Percentiles rank a stretch among this genome's conserved stretches.
phyloP scores from a whole-genome alignment of 1,140 invertebrate species.

The Solenopsis fugax region DNA sequence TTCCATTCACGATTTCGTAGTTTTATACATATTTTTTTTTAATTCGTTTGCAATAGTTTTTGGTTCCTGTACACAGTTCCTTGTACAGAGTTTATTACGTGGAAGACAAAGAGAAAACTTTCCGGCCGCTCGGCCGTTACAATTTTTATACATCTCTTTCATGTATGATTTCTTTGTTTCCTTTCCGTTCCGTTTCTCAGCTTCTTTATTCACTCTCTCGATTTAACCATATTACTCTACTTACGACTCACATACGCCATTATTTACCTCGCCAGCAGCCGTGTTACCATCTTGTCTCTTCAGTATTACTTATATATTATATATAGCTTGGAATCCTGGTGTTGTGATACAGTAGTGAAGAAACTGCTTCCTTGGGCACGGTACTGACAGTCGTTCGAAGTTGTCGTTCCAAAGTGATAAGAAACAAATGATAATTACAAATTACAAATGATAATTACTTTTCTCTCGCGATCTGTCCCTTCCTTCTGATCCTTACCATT shows the following conservation, averaged over 20 bases:
- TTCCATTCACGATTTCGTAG: not conserved
- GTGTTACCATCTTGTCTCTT: conserved; percentile 76
- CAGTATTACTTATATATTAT: conserved; percentile 77
- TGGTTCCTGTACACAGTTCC: not conserved
- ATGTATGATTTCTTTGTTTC: conserved; percentile 67
- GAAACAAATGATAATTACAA: conserved; percentile 19
- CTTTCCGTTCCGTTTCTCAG: conserved; percentile 67
- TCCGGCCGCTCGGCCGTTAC: conserved; percentile 75
- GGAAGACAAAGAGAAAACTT: conserved; percentile 31
- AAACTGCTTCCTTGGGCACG: conserved; percentile 84
- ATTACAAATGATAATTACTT: conserved; percentile 42
- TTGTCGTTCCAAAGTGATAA: conserved; percentile 66
- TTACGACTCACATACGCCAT: conserved; percentile 75
- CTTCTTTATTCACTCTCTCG: conserved; percentile 73
- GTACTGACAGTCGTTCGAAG: conserved; percentile 79
- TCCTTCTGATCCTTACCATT: conserved; percentile 67
- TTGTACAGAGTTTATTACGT: not conserved
- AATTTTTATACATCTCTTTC: conserved; percentile 58
- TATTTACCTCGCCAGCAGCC: conserved; percentile 71
- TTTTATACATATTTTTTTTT: conserved; percentile 42
- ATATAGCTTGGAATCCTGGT: conserved; percentile 85
- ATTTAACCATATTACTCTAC: conserved; percentile 73
- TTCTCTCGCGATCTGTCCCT: conserved; percentile 51
- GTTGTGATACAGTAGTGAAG: conserved; percentile 85
- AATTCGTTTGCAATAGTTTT: not conserved